Conservation (phyloP, 2,888 invertebrate species). For the Azorinus chamasolen region DNA sequence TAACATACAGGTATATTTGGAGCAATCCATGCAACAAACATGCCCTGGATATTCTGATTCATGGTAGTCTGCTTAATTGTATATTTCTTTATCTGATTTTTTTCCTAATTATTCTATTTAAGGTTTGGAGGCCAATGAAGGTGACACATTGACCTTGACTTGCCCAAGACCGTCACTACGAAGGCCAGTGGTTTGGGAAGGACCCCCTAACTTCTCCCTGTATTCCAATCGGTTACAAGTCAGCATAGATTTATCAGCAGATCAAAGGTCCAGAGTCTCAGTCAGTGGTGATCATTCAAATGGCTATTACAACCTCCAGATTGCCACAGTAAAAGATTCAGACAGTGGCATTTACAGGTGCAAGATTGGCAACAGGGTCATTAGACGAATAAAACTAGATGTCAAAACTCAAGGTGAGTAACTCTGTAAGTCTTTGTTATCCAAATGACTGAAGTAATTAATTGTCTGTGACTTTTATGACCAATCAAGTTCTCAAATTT, state of each 20-base stretch:
- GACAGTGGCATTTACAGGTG: conserved; percentile 62
- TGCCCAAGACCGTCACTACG: conserved; percentile 51
- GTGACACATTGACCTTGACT: conserved; percentile 61
- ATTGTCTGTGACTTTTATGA: no score
- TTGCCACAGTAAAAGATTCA: conserved; percentile 41
- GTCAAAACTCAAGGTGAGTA: conserved; percentile 59
- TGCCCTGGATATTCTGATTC: no score
- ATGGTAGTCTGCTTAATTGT: no score
- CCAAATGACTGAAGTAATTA: no score
- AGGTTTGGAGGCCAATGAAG: conserved; percentile 61
- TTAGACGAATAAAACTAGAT: conserved; percentile 44
- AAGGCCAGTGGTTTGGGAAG: conserved; percentile 57
- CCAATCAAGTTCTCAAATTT: no score
- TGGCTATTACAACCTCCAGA: conserved; percentile 60
- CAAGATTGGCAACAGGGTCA: conserved; percentile 47
- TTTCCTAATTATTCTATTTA: conserved; percentile 24
- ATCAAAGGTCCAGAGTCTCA: conserved; percentile 55
- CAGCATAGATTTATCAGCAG: conserved; percentile 48
- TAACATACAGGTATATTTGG: no score
- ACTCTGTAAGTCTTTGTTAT: no score
- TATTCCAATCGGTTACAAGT: conserved; percentile 51
- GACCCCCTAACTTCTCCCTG: conserved; percentile 42
- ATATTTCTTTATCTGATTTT: not conserved
- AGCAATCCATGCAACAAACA: no score
- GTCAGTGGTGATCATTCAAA: conserved; percentile 57